These are phyloP conservation scores for Galaxea fascicularis DNA, from an alignment of 92 coral and sea anemone genomes.

Conservation along the genomic window DNA sequence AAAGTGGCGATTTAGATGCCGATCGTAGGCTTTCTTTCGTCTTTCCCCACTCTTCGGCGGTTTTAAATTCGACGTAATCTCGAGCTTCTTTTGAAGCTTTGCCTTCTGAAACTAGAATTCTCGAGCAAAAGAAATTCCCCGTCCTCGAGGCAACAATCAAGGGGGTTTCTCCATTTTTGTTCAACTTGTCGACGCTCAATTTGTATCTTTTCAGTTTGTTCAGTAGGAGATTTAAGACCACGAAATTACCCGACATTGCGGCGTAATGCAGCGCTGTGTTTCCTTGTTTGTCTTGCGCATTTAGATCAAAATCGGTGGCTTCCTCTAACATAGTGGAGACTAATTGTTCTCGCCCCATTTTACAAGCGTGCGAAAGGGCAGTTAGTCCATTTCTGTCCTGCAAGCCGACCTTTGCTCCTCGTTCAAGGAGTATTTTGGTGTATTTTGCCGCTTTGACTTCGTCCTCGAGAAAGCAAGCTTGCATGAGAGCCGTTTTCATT, in stretches of 20 bases:
- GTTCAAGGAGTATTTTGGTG: constrained; percentile 63
- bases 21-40: constrained; percentile 75
- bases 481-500: constrained; percentile 77
- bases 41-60: constrained; percentile 84
- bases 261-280: constrained; percentile 89
- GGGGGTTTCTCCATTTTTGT: constrained; percentile 86
- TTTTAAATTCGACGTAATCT: constrained; percentile 69
- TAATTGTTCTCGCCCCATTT: constrained; percentile 81
- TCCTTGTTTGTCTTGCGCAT: constrained; percentile 73
- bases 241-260: constrained; percentile 82
- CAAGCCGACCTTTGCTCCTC: constrained; percentile 80
- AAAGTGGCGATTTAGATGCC: constrained; percentile 74
- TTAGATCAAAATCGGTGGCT: constrained; percentile 76
- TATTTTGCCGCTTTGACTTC: constrained; percentile 84
- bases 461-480: constrained; percentile 82
- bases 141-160: constrained; percentile 80
- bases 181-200: constrained; percentile 77
- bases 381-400: constrained; percentile 76
- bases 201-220: constrained; percentile 68
- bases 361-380: constrained; percentile 82
- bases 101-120: constrained; percentile 82
- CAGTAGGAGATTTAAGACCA: constrained; percentile 74
- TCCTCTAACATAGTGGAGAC: constrained; percentile 82
- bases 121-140: constrained; percentile 75
- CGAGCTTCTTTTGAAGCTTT: constrained; percentile 82